Conservation (phyloP, 2,113 vertebrate genomes). For the Rhabdomys dilectus region DNA sequence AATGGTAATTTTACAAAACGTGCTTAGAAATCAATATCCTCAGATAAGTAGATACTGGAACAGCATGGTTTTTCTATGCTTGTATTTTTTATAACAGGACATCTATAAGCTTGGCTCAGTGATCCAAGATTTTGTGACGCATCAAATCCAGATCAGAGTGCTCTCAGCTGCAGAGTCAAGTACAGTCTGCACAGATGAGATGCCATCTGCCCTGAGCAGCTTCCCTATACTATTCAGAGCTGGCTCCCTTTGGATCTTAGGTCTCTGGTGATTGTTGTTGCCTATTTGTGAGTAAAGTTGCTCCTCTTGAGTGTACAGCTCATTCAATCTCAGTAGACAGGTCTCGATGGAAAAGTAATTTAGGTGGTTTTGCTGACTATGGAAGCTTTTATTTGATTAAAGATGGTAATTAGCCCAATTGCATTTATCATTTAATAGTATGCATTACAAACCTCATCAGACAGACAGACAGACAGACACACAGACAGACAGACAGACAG, state of each 20-base stretch:
- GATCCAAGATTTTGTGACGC: no score
- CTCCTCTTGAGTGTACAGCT: neutral
- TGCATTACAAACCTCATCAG: neutral
- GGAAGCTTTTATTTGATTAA: neutral
- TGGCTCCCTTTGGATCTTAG: neutral
- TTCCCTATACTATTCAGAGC: neutral
- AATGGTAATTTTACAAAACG: neutral
- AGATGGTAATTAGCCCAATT: neutral
- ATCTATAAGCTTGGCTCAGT: neutral
- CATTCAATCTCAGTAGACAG: neutral
- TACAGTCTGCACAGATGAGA: neutral
- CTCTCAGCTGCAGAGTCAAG: neutral
- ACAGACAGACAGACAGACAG: no score
- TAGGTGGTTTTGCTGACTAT: fast-evolving
- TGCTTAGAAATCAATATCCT: neutral
- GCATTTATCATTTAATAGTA: neutral
- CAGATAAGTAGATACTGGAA: neutral
- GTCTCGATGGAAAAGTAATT: neutral
- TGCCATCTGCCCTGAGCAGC: neutral
- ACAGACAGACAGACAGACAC: no score
- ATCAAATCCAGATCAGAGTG: neutral
- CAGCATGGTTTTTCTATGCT: neutral
- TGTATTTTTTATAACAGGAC: neutral
- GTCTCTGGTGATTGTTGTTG: neutral
- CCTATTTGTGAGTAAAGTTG: neutral